Evolutionary conservation across 1,140 invertebrate genomes (phyloP), one percentile per base, ranked within the genome.

Genomic region (Micrasema minimum): DNA sequence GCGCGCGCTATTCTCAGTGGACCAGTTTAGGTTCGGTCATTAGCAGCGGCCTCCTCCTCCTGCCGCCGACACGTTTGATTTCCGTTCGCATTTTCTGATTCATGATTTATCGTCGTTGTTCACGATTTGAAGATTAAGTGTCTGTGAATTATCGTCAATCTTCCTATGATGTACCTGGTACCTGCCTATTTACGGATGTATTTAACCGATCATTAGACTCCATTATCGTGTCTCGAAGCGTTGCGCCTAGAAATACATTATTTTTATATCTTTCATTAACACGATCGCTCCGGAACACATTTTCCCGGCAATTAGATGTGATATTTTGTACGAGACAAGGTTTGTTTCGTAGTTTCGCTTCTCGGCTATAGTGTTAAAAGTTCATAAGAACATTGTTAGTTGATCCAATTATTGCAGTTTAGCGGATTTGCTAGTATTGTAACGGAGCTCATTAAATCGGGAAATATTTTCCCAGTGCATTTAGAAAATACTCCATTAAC

Each of bases 121-220:
- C 69, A 65, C 69, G 69, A 71, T 71, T 65, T 64, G 23, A 22
- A 71, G 69, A 71, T 71, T 65, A 71, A 71, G 69, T 38, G 69
- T 65, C n/a, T n/a, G 69, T 65, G 61, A 71, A 65, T 53, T 64
- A 71, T 64, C 69, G 59, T 45, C 69, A 31, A 71, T 71, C 69
- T 62, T 45, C 41, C 18, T n/a, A 50, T 65, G 55, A 41, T n/a
- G 59, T 16, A 14, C 22, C n/a, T n/a, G n/a, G n/a, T n/a, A n/a
- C n/a, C n/a, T n/a, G 11, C 16, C 46, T 50, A 18, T 51, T 69
- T 69, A 69, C 12, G 41, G 22, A 43, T 26, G 35, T 59, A 62
- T 70, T 65, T 65, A 71, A 10, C 61, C 31, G 48, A 45, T 55
- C 69, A 65, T 71, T 71, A 64, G n/a, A 50, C 38, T 7, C 35